phyloP scores from a whole-genome alignment of 2,797 vertebrate genomes.

The Iguana delicatissima region DNA sequence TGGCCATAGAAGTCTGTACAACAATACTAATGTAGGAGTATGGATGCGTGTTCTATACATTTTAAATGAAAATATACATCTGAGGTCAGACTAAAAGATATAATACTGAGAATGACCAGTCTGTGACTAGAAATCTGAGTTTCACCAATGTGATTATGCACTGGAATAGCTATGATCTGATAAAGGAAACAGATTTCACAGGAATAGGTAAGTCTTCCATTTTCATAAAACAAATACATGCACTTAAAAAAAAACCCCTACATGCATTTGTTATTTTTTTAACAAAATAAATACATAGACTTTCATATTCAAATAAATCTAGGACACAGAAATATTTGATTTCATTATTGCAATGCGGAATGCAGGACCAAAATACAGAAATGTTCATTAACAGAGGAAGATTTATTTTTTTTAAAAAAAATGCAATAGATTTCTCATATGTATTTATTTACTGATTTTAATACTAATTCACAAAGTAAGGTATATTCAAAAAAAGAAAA shows the following conservation, averaged over 20 bases:
- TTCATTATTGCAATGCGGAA: neutral
- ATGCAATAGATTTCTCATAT: neutral
- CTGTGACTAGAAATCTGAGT: slow-evolving; percentile 1
- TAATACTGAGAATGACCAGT: neutral
- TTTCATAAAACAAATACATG: neutral
- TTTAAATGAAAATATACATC: neutral
- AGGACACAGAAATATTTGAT: neutral
- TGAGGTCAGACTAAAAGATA: slow-evolving; percentile 13
- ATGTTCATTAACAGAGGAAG: neutral
- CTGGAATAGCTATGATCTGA: slow-evolving; percentile 17
- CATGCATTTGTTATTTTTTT: slow-evolving; percentile 2
- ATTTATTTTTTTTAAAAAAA: neutral
- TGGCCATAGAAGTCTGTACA: slow-evolving; percentile 16
- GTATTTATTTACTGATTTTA: too few species aligned
- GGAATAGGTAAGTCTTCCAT: slow-evolving; percentile 10
- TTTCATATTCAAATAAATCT: neutral
- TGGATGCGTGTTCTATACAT: neutral
- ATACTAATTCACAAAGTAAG: too few species aligned
- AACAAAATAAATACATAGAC: neutral
- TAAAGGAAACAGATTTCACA: slow-evolving; percentile 5
- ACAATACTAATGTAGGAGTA: slow-evolving; percentile 36
- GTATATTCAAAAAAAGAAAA: too few species aligned
- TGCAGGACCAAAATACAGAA: neutral
- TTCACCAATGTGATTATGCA: slow-evolving; percentile 2
- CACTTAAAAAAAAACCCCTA: too few species aligned